Evolutionary conservation across 2,888 invertebrate species (phyloP).

Genomic region (Leptopilina myrica): DNA sequence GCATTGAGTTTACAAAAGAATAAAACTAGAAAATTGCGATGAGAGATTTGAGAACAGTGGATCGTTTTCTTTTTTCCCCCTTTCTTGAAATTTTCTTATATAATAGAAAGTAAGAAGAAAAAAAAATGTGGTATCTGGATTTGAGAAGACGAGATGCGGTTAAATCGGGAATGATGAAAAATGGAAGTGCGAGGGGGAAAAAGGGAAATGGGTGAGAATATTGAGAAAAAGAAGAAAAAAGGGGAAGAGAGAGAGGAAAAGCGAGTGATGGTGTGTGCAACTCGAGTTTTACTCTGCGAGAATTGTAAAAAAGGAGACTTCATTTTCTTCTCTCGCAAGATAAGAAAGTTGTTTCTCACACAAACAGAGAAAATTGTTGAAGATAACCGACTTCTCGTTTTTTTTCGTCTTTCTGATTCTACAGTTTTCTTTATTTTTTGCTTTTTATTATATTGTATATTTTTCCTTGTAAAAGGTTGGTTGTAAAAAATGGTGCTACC

Average conservation of each 20-base stretch:
- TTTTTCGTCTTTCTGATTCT: neutral
- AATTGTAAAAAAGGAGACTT: conserved; percentile 24
- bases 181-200: neutral
- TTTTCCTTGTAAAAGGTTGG: neutral
- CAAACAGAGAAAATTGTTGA: conserved; percentile 2
- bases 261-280: conserved; percentile 26
- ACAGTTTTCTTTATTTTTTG: neutral
- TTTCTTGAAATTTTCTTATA: neutral
- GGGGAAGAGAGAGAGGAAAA: neutral
- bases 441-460: neutral
- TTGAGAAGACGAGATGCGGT: neutral
- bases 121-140: neutral
- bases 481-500: neutral
- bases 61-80: neutral
- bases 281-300: conserved; percentile 17
- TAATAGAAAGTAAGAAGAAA: neutral
- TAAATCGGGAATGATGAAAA: conserved; percentile 16
- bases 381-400: conserved; percentile 10
- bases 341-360: conserved; percentile 34
- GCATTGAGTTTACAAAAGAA: conserved; percentile 8
- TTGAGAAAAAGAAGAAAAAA: neutral
- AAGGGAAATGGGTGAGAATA: conserved; percentile 22
- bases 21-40: neutral
- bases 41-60: conserved; percentile 17
- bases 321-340: conserved; percentile 17